Percentiles rank a stretch among this genome's conserved stretches.
Conservation (phyloP, 2,113 vertebrate species). For the Triplophysa rosa region DNA sequence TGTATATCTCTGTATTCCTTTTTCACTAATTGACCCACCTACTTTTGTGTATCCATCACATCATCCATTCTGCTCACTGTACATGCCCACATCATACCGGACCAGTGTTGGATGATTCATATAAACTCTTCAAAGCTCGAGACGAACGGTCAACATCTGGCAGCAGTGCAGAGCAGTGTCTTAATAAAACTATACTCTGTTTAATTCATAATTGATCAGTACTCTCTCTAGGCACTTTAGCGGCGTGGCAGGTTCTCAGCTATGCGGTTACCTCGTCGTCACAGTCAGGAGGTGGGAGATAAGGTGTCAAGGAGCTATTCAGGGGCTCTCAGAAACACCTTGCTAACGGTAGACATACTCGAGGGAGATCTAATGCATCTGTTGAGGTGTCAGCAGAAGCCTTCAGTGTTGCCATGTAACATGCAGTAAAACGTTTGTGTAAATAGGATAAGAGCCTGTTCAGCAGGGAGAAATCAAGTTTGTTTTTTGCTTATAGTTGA, state of each 20-base stretch:
- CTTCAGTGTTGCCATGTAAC: not conserved
- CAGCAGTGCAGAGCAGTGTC: slow-evolving; percentile 40
- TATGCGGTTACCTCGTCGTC: slow-evolving; percentile 30
- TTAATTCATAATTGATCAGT: slow-evolving; percentile 64
- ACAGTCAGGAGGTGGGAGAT: slow-evolving; percentile 26
- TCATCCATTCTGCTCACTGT: not conserved
- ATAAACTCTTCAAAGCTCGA: slow-evolving; percentile 54
- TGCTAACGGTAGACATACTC: not conserved
- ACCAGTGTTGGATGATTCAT: slow-evolving; percentile 14
- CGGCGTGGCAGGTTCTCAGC: slow-evolving; percentile 35
- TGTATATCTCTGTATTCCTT: not conserved
- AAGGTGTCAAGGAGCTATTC: slow-evolving; percentile 4
- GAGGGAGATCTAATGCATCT: slow-evolving; percentile 13
- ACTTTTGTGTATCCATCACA: not conserved
- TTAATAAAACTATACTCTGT: slow-evolving; percentile 56
- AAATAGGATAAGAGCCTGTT: not conserved
- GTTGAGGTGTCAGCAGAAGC: not conserved
- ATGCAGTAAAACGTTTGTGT: not conserved
- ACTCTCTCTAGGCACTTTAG: slow-evolving; percentile 25
- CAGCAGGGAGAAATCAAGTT: not conserved
- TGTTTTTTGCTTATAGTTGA: not conserved
- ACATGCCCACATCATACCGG: slow-evolving; percentile 3
- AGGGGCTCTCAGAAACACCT: slow-evolving; percentile 11
- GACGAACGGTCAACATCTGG: slow-evolving; percentile 56
- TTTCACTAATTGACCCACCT: not conserved